These are phyloP conservation scores for Venustoraphidia nigricollis DNA, from an alignment of 2,888 invertebrate genomes.

Conservation along the genomic window DNA sequence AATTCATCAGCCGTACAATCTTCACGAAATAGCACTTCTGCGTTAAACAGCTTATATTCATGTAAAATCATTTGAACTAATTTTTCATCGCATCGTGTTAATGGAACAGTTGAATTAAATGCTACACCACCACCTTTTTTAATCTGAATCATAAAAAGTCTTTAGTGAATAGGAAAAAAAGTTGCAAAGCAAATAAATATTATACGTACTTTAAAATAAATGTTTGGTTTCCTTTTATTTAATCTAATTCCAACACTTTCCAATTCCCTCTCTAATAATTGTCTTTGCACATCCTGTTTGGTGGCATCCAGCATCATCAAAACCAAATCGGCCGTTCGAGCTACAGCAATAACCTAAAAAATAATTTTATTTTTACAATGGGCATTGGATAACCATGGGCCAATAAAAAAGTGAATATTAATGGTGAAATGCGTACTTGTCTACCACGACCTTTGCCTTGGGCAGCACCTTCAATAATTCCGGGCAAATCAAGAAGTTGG, in stretches of 20 bases:
- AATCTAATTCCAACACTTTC: constrained; percentile 96
- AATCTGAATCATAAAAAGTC: constrained; percentile 30
- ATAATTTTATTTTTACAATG: constrained; percentile 2
- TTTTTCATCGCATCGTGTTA: constrained; percentile 91
- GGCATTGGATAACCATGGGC: not conserved
- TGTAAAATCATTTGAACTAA: constrained; percentile 95
- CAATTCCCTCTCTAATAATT: constrained; percentile 81
- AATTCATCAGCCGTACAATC: constrained; percentile 92
- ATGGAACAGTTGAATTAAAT: constrained; percentile 88
- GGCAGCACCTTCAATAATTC: constrained; percentile 98
- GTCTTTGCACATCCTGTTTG: constrained; percentile 90
- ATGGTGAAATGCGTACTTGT: not conserved
- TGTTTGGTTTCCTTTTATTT: constrained; percentile 90
- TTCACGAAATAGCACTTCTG: constrained; percentile 89
- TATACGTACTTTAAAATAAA: constrained; percentile 82
- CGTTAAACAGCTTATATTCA: constrained; percentile 96
- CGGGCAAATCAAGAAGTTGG: constrained; percentile 94
- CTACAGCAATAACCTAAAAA: constrained; percentile 84
- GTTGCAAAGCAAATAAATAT: not conserved
- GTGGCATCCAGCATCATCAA: constrained; percentile 99
- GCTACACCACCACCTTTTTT: constrained; percentile 95
- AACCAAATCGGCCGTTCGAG: constrained; percentile 92
- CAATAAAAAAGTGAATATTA: not conserved
- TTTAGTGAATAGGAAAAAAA: not conserved
- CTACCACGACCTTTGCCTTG: constrained; percentile 38